phyloP scores from a whole-genome alignment of 2,113 vertebrate genomes.

The Polyodon spathula region DNA sequence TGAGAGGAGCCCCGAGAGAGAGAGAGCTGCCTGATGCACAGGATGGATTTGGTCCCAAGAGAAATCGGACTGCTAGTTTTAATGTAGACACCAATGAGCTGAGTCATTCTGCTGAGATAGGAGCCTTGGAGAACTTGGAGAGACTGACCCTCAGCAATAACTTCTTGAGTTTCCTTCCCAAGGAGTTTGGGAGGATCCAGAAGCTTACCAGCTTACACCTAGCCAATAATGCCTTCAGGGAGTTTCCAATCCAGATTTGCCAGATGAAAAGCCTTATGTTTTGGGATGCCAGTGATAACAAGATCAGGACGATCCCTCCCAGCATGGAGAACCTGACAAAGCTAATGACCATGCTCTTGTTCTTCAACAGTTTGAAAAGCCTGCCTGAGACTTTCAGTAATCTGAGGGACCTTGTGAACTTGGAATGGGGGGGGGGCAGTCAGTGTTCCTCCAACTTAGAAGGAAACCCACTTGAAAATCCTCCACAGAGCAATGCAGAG shows the following conservation, averaged over 20 bases:
- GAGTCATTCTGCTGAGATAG: slow-evolving; percentile 30
- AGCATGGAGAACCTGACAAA: slow-evolving; percentile 29
- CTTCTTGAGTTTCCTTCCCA: slow-evolving; percentile 24
- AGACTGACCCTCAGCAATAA: slow-evolving; percentile 45
- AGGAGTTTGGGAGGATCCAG: slow-evolving; percentile 31
- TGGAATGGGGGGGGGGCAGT: slow-evolving; percentile 40
- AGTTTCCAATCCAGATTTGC: slow-evolving; percentile 35
- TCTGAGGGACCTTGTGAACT: slow-evolving; percentile 30
- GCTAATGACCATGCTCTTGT: slow-evolving; percentile 30
- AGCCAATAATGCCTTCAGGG: slow-evolving; percentile 33
- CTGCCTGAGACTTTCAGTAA: slow-evolving; percentile 29
- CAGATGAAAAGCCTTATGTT: slow-evolving; percentile 35
- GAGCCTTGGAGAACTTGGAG: slow-evolving; percentile 28
- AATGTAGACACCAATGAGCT: slow-evolving; percentile 40
- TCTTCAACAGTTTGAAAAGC: slow-evolving; percentile 30
- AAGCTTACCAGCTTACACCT: slow-evolving; percentile 41
- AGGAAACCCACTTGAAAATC: slow-evolving; percentile 37
- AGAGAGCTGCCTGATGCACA: slow-evolving; percentile 36
- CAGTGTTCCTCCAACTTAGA: slow-evolving; percentile 38
- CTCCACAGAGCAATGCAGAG: slow-evolving; percentile 37
- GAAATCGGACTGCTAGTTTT: slow-evolving; percentile 33
- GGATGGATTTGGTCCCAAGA: slow-evolving; percentile 28
- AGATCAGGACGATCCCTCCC: slow-evolving; percentile 25
- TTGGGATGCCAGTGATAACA: slow-evolving; percentile 41
- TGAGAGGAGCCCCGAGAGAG: slow-evolving; percentile 41